These are phyloP conservation scores for Peromyscus leucopus DNA, from an alignment of 2,113 vertebrate species.

Conservation along the genomic window DNA sequence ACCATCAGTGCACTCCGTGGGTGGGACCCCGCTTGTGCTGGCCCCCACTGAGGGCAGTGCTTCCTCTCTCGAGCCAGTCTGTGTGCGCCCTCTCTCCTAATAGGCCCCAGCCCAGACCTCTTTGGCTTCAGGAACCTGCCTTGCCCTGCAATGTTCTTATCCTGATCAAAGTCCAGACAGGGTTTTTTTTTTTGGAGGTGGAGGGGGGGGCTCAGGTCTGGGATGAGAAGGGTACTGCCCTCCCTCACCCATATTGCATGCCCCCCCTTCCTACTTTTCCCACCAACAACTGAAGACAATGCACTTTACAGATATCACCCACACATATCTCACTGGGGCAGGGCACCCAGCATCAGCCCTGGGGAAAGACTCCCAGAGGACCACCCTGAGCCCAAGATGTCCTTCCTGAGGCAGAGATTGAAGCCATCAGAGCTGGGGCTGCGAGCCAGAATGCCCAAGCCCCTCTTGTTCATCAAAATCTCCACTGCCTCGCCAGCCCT, in stretches of 20 bases:
- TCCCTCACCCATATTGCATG: constrained; percentile 82
- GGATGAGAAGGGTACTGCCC: constrained; percentile 76
- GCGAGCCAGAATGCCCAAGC: constrained; percentile 74
- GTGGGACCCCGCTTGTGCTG: constrained; percentile 64
- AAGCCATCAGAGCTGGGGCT: constrained; percentile 73
- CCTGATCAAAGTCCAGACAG: constrained; percentile 75
- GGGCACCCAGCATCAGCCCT: constrained; percentile 66
- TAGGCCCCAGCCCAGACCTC: constrained; percentile 65
- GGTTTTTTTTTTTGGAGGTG: constrained; percentile 52
- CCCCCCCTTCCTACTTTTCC: constrained; percentile 59
- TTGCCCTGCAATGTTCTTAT: constrained; percentile 66
- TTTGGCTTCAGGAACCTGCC: constrained; percentile 73
- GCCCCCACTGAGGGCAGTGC: constrained; percentile 56
- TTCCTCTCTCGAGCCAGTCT: constrained; percentile 67
- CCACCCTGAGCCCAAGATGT: constrained; percentile 67
- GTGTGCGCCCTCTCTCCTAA: constrained; percentile 68
- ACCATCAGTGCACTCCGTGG: constrained; percentile 47
- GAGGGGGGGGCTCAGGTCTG: constrained; percentile 69
- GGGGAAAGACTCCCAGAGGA: constrained; percentile 75
- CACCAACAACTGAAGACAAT: constrained; percentile 76
- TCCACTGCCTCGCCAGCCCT: constrained; percentile 75
- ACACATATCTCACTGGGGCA: constrained; percentile 70
- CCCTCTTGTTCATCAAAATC: constrained; percentile 69
- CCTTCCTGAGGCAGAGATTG: constrained; percentile 73
- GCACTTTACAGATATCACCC: constrained; percentile 80